Conservation (phyloP, 2,797 vertebrate species). For the Babyrousa celebensis region DNA sequence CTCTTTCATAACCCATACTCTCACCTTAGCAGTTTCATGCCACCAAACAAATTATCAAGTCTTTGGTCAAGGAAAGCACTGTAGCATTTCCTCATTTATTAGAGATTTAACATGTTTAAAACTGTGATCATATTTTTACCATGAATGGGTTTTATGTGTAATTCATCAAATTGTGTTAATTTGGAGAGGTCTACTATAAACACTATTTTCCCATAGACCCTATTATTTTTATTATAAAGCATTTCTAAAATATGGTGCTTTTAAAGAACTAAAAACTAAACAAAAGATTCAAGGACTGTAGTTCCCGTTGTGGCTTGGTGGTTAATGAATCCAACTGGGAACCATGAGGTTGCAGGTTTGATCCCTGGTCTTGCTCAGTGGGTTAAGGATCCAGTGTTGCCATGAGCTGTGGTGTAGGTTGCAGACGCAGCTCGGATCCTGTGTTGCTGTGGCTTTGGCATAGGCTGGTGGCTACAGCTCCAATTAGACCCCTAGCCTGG, state of each 20-base stretch:
- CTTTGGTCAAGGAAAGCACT: not conserved
- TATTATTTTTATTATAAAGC: conserved; percentile 7
- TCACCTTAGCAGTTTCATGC: not conserved
- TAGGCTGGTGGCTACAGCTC: no score
- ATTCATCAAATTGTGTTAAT: not conserved
- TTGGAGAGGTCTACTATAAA: not conserved
- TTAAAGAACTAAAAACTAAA: not conserved
- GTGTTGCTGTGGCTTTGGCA: no score
- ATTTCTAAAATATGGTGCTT: not conserved
- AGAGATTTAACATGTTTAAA: not conserved
- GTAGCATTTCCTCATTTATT: not conserved
- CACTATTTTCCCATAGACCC: not conserved
- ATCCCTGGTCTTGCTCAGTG: no score
- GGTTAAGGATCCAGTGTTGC: no score
- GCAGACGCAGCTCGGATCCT: no score
- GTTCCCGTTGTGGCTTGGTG: no score
- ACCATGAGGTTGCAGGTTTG: no score
- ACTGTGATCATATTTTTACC: not conserved
- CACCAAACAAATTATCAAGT: not conserved
- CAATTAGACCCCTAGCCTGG: no score
- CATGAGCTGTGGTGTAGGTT: no score
- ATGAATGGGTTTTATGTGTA: not conserved
- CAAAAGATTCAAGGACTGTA: not conserved
- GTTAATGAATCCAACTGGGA: no score
- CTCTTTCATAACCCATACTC: not conserved